Percentiles rank a stretch among this genome's conserved stretches.
Conservation (phyloP, 2,113 vertebrate species). For the Progne subis region DNA sequence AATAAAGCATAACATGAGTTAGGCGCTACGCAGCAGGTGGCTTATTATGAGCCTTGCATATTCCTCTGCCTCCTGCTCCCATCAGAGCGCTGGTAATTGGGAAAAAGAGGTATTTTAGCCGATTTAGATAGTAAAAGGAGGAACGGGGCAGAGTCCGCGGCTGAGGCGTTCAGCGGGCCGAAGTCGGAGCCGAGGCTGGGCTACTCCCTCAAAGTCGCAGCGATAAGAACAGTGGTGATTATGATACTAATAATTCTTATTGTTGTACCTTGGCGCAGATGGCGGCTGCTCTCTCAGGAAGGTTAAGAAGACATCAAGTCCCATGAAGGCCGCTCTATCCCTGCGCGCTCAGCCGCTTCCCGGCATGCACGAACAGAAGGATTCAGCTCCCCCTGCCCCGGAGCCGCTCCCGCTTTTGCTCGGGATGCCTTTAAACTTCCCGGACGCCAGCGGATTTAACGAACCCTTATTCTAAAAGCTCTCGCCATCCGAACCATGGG, state of each 20-base stretch:
- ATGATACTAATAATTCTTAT: neutral
- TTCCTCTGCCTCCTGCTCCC: constrained; percentile 10
- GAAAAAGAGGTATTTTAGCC: neutral
- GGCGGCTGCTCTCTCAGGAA: neutral
- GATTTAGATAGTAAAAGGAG: neutral
- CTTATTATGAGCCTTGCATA: neutral
- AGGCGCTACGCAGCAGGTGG: constrained; percentile 44
- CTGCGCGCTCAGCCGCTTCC: neutral
- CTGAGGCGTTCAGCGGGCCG: neutral
- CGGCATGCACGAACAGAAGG: neutral
- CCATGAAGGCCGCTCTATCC: neutral
- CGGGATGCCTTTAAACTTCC: neutral
- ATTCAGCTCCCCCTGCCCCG: neutral
- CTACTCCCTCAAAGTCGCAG: neutral
- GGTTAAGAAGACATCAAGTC: neutral
- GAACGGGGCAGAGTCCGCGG: neutral
- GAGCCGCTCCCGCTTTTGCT: neutral
- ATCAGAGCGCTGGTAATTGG: neutral
- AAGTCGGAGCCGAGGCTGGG: neutral
- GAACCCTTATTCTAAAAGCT: neutral
- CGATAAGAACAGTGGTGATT: neutral
- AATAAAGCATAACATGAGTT: neutral
- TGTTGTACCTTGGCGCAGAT: neutral
- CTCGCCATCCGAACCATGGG: neutral
- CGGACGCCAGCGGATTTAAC: neutral